Evolutionary conservation across 2,888 invertebrate species (phyloP), one percentile per base, ranked within the genome.

Genomic region (Molanna angustata): DNA sequence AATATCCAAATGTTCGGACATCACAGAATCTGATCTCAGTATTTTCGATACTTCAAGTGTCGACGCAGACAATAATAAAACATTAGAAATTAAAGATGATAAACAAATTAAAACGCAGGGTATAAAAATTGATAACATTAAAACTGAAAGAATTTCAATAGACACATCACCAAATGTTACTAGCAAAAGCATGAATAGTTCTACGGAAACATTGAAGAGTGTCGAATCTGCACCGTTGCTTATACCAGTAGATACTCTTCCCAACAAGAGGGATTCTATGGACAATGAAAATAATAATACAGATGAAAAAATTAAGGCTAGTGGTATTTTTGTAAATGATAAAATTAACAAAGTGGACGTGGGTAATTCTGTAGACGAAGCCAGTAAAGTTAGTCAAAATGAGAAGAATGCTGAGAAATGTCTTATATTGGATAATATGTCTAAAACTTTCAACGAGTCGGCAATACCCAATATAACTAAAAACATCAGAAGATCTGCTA

Each of bases 11-110:
- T 72, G 79, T 63, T 82, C 82, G 49, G 83, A 82, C 63, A 67
- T 74, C 62, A 76, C 78, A 16, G 83, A 83, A 66, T 82, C 82
- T n/a, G 82, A 83, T 64, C 68, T 82, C 62, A 83, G 83, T 67
- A 74, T 79, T 65, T 79, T 78, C 55, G 82, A 54, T 33, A 49
- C 40, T n/a, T 14, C 42, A 27, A 57, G 57, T 46, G 35, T 51
- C 4, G 56, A 58, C 27, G 22, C 41, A 18, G 48, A 46, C 13
- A 32, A 16, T 27, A 44, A 46, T 33, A 58, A 57, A 40, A 33
- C 35, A 27, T 13, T 35, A 43, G 49, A 49, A 13, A 39, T 19
- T 42, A 49, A 48, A 53, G 49, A 53, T 20, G 35, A 27, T 20
- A 33, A 14, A 4, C 22, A 39, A 14, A 27, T 31, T 7, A 48